Conservation (phyloP, 1,140 invertebrate genomes). For the Scaptodrosophila lebanonensis region DNA sequence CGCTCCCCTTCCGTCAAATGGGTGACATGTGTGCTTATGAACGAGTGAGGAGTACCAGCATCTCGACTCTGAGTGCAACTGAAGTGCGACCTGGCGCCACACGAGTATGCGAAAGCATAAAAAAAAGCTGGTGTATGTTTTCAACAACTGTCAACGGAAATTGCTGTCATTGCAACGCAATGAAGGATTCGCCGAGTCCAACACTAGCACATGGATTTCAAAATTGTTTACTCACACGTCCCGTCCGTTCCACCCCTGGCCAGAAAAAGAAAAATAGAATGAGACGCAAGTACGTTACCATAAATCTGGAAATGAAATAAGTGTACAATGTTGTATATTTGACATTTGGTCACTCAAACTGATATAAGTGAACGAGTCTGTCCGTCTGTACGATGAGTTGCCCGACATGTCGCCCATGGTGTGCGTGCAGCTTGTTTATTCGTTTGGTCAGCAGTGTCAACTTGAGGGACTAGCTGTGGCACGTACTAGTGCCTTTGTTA, state of each 20-base stretch:
- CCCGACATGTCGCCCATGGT: neutral
- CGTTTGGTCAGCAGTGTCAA: constrained; percentile 40
- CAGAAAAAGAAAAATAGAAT: neutral
- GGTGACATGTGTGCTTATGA: constrained; percentile 3
- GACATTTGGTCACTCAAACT: constrained; percentile 66
- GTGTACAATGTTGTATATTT: constrained; percentile 63
- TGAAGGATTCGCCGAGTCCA: neutral
- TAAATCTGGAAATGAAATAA: constrained; percentile 73
- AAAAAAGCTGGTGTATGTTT: constrained; percentile 26
- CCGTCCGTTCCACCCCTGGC: too few species aligned
- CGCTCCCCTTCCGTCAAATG: constrained; percentile 20
- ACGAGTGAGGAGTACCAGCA: too few species aligned
- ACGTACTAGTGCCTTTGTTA: constrained; percentile 20
- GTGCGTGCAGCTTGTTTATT: constrained; percentile 23
- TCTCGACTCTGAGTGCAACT: constrained; percentile 46
- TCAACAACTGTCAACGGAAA: constrained; percentile 56
- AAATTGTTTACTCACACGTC: constrained; percentile 29
- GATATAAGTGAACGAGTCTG: constrained; percentile 44
- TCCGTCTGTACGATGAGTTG: neutral
- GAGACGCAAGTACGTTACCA: constrained; percentile 28
- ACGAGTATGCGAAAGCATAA: constrained; percentile 12
- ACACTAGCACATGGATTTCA: constrained; percentile 4
- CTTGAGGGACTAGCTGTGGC: constrained; percentile 29
- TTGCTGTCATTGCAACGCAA: constrained; percentile 50
- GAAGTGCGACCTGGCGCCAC: constrained; percentile 42